Evolutionary conservation across 2,888 invertebrate genomes (phyloP).

Genomic region (Cosmopolites sordidus): DNA sequence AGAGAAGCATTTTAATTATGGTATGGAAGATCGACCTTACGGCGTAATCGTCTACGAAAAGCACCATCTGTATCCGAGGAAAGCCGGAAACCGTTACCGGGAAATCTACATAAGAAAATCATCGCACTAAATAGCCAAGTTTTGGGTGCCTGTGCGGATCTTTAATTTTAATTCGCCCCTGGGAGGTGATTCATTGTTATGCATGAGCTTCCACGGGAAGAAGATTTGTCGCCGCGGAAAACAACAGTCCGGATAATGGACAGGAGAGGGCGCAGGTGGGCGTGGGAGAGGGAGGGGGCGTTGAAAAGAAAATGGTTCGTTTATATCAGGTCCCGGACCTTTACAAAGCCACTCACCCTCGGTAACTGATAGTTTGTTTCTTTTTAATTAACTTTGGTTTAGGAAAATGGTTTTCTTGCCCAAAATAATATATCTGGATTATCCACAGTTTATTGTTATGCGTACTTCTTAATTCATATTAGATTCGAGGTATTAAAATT

Average conservation of each 20-base stretch:
- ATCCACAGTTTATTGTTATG: no score
- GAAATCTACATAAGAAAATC: constrained; percentile 50
- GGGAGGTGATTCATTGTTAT: constrained; percentile 53
- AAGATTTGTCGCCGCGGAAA: constrained; percentile 49
- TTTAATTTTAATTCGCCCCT: constrained; percentile 52
- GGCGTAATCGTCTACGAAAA: neutral
- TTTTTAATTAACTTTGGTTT: neutral
- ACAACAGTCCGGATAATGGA: constrained; percentile 45
- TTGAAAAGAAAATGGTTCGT: neutral
- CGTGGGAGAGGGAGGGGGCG: neutral
- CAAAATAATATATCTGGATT: no score
- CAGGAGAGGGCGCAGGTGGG: constrained; percentile 22
- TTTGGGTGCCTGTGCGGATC: constrained; percentile 43
- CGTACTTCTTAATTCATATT: no score
- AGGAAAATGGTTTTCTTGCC: no score
- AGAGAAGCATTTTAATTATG: neutral
- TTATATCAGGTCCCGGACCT: neutral
- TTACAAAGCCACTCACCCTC: neutral
- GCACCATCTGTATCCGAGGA: neutral
- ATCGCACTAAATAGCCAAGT: constrained; percentile 51
- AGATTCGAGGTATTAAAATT: no score
- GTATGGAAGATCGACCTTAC: neutral
- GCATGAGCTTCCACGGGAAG: constrained; percentile 49
- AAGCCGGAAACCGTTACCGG: constrained; percentile 9
- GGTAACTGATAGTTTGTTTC: neutral